Percentiles rank a stretch among this genome's conserved stretches.
Evolutionary conservation across 1,140 invertebrate genomes (phyloP).

Genomic region (Choristoneura fumiferana): DNA sequence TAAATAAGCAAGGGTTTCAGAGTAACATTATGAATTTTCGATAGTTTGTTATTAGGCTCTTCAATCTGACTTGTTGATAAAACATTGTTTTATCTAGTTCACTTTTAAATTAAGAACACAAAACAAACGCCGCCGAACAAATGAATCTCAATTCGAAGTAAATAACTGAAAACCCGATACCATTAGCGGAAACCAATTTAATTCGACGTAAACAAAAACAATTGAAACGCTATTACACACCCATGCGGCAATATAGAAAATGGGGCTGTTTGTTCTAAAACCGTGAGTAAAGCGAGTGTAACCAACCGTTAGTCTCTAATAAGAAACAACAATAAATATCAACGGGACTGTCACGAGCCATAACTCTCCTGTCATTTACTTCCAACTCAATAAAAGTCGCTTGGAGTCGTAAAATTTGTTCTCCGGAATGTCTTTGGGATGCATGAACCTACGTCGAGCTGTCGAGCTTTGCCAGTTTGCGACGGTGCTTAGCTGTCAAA

Average conservation of each 20-base stretch:
- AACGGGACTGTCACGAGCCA: neutral
- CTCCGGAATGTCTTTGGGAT: slow-evolving; percentile 16
- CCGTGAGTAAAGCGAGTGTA: neutral
- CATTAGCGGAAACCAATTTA: neutral
- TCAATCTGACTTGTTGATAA: no score
- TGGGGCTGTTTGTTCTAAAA: neutral
- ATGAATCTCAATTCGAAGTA: no score
- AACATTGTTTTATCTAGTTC: no score
- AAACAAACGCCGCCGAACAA: no score
- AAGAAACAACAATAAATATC: slow-evolving; percentile 10
- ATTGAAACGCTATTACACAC: slow-evolving; percentile 1
- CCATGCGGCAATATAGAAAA: slow-evolving; percentile 2
- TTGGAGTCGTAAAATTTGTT: slow-evolving; percentile 17
- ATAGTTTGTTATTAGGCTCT: slow-evolving; percentile 9
- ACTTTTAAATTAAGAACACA: no score
- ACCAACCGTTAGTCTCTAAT: neutral
- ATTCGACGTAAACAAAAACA: slow-evolving; percentile 8
- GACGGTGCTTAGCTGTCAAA: slow-evolving; percentile 13
- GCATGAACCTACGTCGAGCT: slow-evolving; percentile 2
- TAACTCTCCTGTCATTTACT: slow-evolving; percentile 18
- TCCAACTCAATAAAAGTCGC: slow-evolving; percentile 17
- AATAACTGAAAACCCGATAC: neutral
- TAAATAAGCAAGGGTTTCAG: slow-evolving; percentile 23
- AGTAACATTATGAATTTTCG: neutral
- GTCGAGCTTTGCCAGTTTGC: neutral